Base-by-base conservation (phyloP, 2,113 vertebrate species). In the Lynx canadensis region DNA sequence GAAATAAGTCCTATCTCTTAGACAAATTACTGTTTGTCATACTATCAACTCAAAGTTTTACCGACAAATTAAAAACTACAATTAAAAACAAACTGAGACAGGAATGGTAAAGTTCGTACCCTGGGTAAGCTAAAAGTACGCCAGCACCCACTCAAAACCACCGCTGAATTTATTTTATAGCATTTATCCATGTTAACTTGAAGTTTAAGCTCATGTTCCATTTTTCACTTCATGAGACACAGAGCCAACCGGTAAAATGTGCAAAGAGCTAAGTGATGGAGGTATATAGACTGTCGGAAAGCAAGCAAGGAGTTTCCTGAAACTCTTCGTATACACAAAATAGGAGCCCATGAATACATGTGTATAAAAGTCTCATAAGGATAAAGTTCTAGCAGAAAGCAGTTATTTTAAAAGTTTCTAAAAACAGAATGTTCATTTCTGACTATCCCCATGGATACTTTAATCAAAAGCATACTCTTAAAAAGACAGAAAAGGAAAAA, bases 371-470 rank as follows among this genome's bases (percentile, higher is more conserved):
- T 60, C 31, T 86, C 74, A 65, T 68, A 80, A 68, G 66, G 21
- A 87, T 63, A 89, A 97, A 83, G 27, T 86, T 89, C 60, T 73
- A 76, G 63, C 65, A 87, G 50, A 89, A 97, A 94, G 82, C 7
- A 81, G 19, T 33, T 92, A 68, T 73, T 97, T 95, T 55, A 71
- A 84, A 93, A 63, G 84, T 95, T 80, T 79, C 10, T 25, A 63
- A 96, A 96, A 82, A 48, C 16, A 94, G n/a, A 83, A 96, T 55
- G 11, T 23, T 89, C 50, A 89, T 89, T 95, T 84, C 76, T 82
- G n/a, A 71, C 31, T 91, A 38, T 38, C 69, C 7, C 63, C 23
- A 31, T 91, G 18, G 69, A 63, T 80, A 92, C 52, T 83, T 80
- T 60, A 93, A 38, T 95, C 66, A 94, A 97, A 96, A 91, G 45